These are phyloP conservation scores for Hypsibius dujardini DNA, from an alignment of 1,140 invertebrate species.

Conservation along the genomic window DNA sequence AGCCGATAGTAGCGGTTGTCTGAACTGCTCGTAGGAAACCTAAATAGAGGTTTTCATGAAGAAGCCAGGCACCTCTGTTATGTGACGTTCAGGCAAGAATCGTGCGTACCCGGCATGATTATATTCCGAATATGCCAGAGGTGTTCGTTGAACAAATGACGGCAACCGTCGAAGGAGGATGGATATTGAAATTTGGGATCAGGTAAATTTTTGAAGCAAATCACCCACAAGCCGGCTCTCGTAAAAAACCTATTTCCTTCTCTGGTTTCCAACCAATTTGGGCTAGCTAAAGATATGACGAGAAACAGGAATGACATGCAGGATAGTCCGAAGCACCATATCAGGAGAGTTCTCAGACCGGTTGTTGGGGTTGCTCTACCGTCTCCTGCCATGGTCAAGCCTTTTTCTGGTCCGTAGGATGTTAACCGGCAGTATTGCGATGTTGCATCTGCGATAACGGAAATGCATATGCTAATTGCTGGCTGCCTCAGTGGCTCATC, in stretches of 20 bases:
- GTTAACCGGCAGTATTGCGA: too few relatives aligned
- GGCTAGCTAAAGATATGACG: not conserved
- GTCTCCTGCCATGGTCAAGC: too few relatives aligned
- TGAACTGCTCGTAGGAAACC: slow-evolving; percentile 3
- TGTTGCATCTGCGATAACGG: too few relatives aligned
- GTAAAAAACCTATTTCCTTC: not conserved
- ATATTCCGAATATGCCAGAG: not conserved
- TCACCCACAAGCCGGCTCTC: not conserved
- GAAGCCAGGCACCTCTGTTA: not conserved
- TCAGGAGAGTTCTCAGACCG: too few relatives aligned
- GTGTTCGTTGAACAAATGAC: not conserved
- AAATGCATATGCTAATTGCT: too few relatives aligned
- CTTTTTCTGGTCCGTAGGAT: too few relatives aligned
- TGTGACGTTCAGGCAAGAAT: too few relatives aligned
- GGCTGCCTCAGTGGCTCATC: too few relatives aligned
- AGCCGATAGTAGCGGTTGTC: not conserved
- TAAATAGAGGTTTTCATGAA: not conserved
- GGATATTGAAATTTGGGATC: slow-evolving; percentile 5
- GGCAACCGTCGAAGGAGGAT: not conserved
- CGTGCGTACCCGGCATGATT: not conserved
- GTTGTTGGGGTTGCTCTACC: too few relatives aligned
- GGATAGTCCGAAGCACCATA: not conserved
- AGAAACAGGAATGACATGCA: not conserved
- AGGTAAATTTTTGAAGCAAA: not conserved
- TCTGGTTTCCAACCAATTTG: not conserved